Evolutionary conservation across 1,140 invertebrate species (phyloP), one percentile per base, ranked within the genome.

Genomic region (Goniozus legneri): DNA sequence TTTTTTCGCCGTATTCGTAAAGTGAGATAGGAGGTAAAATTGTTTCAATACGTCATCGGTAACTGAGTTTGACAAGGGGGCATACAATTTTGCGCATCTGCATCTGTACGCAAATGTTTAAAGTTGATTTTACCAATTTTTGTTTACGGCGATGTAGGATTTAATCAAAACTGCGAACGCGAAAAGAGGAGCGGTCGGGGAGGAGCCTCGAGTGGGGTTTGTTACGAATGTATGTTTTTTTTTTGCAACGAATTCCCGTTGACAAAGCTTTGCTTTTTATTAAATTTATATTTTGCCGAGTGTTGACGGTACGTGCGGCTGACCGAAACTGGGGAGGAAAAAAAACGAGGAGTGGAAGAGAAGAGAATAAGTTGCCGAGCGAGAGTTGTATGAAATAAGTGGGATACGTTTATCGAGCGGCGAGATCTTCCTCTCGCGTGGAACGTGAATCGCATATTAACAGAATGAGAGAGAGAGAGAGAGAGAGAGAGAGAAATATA

Each of bases 241-340:
- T 36, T 42, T 40, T 55, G 46, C 44, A 48, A 22, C 3, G n/a
- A n/a, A n/a, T n/a, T n/a, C 22, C 37, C 50, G 50, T 57, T 58
- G 54, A 54, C 56, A 54, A 48, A 54, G 30, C 27, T 24, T 15
- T 10, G 41, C 20, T 43, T 44, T 16, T 30, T 44, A 44, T 49
- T 45, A 44, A 54, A 57, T 58, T 57, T 46, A 44, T 57, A 45
- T 58, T 58, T 58, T 50, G n/a, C 51, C 18, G 37, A 35, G 14
- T 37, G 47, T 50, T 54, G 51, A 50, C 50, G 31, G 42, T 27
- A 27, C 4, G 10, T 27, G 4, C 10, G 10, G 24, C 10, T 10
- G 10, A 27, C 24, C 24, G 24, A n/a, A n/a, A n/a, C n/a, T n/a
- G n/a, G n/a, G n/a, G n/a, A n/a, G n/a, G n/a, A n/a, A n/a, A n/a